Conservation (phyloP, 1,140 invertebrate species). For the Magallana gigas region DNA sequence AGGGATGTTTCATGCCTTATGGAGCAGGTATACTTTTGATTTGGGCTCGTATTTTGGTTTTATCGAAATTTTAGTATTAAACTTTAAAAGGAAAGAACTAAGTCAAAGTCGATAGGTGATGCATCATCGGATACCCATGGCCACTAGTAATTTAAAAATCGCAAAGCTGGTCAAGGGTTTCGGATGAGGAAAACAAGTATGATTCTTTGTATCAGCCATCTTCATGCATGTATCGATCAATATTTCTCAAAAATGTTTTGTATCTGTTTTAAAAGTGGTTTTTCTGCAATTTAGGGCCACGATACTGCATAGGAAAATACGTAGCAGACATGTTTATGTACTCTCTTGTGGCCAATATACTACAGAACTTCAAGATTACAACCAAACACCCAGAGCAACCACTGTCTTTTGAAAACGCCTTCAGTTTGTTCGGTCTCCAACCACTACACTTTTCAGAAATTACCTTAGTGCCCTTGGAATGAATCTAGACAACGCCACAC, state of each 20-base stretch:
- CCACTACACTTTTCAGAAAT: neutral
- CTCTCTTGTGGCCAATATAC: neutral
- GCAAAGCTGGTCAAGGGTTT: too few relatives aligned
- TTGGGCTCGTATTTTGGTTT: neutral
- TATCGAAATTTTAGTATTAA: too few relatives aligned
- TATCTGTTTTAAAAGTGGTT: neutral
- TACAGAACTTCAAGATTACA: slow-evolving; percentile 5
- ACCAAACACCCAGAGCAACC: neutral
- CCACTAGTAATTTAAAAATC: too few relatives aligned
- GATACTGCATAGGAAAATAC: slow-evolving; percentile 20
- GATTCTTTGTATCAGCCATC: too few relatives aligned
- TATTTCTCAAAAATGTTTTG: neutral
- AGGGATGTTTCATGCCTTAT: neutral
- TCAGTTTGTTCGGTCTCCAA: neutral
- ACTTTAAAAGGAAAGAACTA: too few relatives aligned
- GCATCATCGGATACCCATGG: too few relatives aligned
- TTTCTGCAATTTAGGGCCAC: neutral
- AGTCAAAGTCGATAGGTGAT: neutral
- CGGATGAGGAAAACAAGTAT: too few relatives aligned
- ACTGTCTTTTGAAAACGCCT: neutral
- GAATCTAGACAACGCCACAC: neutral
- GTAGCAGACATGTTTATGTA: neutral
- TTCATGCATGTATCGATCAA: too few relatives aligned
- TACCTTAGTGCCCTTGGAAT: neutral
- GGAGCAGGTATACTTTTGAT: neutral